These are phyloP conservation scores for Octodonta nipae DNA, from an alignment of 2,888 invertebrate genomes.

Conservation along the genomic window DNA sequence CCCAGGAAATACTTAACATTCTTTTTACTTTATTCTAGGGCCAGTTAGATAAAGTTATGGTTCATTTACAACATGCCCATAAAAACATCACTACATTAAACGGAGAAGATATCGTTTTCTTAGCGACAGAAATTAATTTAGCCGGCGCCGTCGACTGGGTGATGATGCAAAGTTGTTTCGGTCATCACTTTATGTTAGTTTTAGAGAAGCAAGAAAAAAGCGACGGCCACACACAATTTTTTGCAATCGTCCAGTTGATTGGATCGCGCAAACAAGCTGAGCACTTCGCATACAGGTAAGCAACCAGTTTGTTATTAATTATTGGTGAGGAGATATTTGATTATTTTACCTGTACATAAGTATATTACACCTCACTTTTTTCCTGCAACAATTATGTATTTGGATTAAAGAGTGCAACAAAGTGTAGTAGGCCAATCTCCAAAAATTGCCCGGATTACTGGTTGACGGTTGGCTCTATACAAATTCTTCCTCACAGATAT, in stretches of 20 bases:
- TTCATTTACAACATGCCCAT: slow-evolving; percentile 90
- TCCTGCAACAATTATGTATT: no score
- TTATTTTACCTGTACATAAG: no score
- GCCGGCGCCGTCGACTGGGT: slow-evolving; percentile 99
- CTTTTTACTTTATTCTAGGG: no score
- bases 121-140: slow-evolving; percentile 97
- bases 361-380: no score
- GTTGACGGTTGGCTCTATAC: no score
- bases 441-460: no score
- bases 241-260: slow-evolving; percentile 97
- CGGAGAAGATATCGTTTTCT: slow-evolving; percentile 97
- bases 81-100: slow-evolving; percentile 97
- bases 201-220: slow-evolving; percentile 96
- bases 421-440: no score
- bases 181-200: slow-evolving; percentile 98
- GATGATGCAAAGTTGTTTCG: slow-evolving; percentile 99
- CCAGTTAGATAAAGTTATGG: slow-evolving; percentile 94
- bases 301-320: slow-evolving; percentile 3
- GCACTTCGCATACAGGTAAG: slow-evolving; percentile 86
- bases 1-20: no score
- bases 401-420: no score
- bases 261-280: slow-evolving; percentile 98
- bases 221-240: slow-evolving; percentile 91
- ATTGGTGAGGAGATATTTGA: no score
- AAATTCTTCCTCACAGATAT: no score